Conservation (phyloP, 2,113 vertebrate genomes). For the Amblyornis subalaris region DNA sequence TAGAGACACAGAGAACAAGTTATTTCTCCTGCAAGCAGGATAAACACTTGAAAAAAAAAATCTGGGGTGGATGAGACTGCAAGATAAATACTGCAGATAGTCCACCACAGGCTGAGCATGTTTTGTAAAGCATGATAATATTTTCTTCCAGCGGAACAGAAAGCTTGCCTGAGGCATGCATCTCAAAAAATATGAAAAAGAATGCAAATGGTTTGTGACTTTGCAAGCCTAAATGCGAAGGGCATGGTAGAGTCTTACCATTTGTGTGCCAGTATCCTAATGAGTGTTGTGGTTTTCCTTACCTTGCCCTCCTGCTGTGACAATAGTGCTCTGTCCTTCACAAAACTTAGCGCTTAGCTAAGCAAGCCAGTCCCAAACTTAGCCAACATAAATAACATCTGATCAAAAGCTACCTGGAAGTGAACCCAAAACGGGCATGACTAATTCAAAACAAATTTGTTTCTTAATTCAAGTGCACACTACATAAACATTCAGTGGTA, state of each 20-base stretch:
- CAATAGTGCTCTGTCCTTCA: not conserved
- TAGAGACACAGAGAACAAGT: not conserved
- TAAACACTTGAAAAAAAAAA: not conserved
- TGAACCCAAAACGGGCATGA: not conserved
- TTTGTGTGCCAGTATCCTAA: not conserved
- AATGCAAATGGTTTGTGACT: not conserved
- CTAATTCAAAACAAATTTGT: not conserved
- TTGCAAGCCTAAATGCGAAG: not conserved
- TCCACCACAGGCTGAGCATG: not conserved
- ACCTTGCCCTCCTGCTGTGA: not conserved
- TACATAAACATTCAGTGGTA: not conserved
- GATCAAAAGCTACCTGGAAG: constrained; percentile 5
- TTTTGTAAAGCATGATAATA: not conserved
- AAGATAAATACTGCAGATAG: not conserved
- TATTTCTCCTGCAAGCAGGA: not conserved
- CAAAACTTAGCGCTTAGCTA: not conserved
- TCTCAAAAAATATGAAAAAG: not conserved
- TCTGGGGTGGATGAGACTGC: not conserved
- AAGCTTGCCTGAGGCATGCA: not conserved
- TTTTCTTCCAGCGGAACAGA: not conserved
- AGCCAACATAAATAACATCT: not conserved
- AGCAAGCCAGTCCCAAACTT: not conserved
- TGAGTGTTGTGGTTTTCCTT: not conserved
- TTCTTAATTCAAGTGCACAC: not conserved
- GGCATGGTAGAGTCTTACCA: not conserved